phyloP scores from a whole-genome alignment of 2,113 vertebrate genomes.

The Motacilla tschutschensis region DNA sequence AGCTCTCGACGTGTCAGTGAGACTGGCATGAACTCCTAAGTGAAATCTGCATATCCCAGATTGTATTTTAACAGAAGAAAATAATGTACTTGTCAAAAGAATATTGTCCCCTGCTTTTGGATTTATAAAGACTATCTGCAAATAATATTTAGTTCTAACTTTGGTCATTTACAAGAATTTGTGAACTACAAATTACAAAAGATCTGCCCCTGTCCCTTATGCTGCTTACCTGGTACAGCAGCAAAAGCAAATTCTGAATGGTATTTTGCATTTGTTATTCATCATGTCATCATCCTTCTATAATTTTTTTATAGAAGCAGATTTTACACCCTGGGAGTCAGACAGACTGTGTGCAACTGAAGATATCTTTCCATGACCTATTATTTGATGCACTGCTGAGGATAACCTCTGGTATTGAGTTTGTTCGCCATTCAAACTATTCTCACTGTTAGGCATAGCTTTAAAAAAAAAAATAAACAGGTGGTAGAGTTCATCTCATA shows the following conservation, averaged over 20 bases:
- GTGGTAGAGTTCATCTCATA: neutral
- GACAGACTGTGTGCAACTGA: neutral
- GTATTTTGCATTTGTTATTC: neutral
- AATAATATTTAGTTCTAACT: neutral
- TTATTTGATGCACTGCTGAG: neutral
- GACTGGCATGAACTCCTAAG: neutral
- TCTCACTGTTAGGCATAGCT: neutral
- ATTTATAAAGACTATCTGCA: neutral
- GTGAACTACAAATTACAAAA: neutral
- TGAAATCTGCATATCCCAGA: neutral
- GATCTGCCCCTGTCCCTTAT: neutral
- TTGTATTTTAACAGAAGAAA: neutral
- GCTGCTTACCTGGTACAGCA: neutral
- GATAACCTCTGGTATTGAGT: neutral
- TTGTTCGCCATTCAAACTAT: neutral
- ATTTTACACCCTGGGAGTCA: slow-evolving; percentile 1
- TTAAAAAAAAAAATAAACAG: neutral
- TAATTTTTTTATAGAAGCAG: neutral
- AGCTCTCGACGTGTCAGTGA: neutral
- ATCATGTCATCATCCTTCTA: neutral
- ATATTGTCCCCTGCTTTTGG: neutral
- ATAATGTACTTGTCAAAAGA: neutral
- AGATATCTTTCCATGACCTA: neutral
- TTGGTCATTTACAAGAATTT: neutral
- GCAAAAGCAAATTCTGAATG: neutral